Conservation (phyloP, 2,888 invertebrate genomes). For the Drosophila lacicola region DNA sequence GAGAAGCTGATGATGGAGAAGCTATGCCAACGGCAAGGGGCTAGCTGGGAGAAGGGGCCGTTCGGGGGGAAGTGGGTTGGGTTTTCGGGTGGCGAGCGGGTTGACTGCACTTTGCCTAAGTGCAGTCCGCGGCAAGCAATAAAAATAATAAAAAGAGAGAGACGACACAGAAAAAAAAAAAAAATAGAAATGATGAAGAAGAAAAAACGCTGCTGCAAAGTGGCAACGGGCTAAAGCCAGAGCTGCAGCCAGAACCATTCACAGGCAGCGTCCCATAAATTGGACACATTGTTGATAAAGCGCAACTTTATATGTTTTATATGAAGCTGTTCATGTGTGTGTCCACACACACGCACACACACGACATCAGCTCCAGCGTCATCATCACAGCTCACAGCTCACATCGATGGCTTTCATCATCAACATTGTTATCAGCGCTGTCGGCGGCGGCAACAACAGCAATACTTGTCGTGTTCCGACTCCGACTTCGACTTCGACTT, state of each 20-base stretch:
- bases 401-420: conserved; percentile 79
- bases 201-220: conserved; percentile 23
- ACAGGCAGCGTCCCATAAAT: conserved; percentile 61
- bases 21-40: background rate
- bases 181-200: background rate
- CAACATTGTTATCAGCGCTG: conserved; percentile 75
- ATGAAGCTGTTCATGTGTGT: conserved; percentile 68
- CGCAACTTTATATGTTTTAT: conserved; percentile 78
- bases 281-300: conserved; percentile 78
- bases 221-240: conserved; percentile 37
- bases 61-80: background rate
- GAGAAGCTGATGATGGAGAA: conserved; percentile 23
- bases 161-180: background rate
- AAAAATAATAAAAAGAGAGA: conserved; percentile 56
- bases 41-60: too few species aligned
- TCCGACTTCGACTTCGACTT: background rate
- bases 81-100: conserved; percentile 26
- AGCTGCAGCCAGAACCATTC: conserved; percentile 25
- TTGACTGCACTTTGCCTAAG: conserved; percentile 67
- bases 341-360: conserved; percentile 12
- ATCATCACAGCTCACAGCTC: conserved; percentile 68
- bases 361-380: conserved; percentile 43
- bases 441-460: conserved; percentile 36
- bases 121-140: conserved; percentile 61
- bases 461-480: conserved; percentile 46